These are phyloP conservation scores for Troides aeacus DNA, from an alignment of 2,888 invertebrate species.

Conservation along the genomic window DNA sequence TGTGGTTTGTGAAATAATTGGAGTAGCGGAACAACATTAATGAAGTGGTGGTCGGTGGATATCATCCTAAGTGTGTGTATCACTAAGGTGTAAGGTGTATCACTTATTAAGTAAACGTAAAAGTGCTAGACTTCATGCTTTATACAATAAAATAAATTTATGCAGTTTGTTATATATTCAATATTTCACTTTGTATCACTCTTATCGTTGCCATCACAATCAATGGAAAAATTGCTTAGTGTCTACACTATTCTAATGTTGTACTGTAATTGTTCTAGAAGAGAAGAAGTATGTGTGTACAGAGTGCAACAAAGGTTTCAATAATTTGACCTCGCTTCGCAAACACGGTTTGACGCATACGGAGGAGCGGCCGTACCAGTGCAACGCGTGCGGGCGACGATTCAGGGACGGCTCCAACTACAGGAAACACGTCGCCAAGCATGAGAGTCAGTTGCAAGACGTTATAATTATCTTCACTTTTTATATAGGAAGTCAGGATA, in stretches of 20 bases:
- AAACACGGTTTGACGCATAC: constrained; percentile 83
- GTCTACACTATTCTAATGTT: not conserved
- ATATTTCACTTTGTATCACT: no score
- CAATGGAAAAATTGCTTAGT: not conserved
- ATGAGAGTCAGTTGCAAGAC: constrained; percentile 42
- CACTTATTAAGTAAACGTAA: no score
- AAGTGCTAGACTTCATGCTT: no score
- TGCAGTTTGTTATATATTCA: no score
- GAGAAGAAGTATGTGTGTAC: constrained; percentile 78
- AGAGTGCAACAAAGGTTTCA: constrained; percentile 82
- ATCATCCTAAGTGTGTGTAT: no score
- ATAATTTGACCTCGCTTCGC: constrained; percentile 78
- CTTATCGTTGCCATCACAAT: not conserved
- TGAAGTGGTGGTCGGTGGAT: not conserved
- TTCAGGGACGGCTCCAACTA: constrained; percentile 84
- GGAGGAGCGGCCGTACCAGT: constrained; percentile 81
- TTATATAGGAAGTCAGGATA: no score
- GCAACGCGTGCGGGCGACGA: constrained; percentile 80
- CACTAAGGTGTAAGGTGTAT: no score
- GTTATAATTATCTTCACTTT: no score
- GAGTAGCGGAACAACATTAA: no score
- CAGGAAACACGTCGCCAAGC: constrained; percentile 81
- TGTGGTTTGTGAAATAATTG: no score
- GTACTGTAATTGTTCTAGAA: constrained; percentile 47
- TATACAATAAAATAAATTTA: no score